phyloP scores from a whole-genome alignment of 2,797 vertebrate genomes.

The Platyrinchus mystaceus region DNA sequence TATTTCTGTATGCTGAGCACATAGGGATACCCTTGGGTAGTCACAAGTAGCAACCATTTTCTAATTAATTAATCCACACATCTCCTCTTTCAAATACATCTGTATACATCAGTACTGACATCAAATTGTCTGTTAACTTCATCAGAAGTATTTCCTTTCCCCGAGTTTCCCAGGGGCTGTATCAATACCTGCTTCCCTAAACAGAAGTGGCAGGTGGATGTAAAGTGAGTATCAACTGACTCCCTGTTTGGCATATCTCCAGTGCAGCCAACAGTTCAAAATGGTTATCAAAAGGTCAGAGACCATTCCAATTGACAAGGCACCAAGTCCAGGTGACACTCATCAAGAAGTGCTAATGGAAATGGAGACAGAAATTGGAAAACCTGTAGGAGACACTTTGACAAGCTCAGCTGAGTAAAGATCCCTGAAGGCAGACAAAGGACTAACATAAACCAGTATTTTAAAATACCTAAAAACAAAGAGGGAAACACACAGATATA shows the following conservation, averaged over 20 bases:
- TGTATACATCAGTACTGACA: slow-evolving; percentile 47
- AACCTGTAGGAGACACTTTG: slow-evolving; percentile 40
- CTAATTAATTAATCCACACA: slow-evolving; percentile 65
- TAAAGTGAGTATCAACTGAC: background rate
- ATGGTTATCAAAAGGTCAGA: slow-evolving; percentile 46
- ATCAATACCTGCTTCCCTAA: slow-evolving; percentile 44
- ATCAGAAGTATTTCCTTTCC: slow-evolving; percentile 59
- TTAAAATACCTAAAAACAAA: background rate
- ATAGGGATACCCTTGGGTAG: slow-evolving; percentile 14
- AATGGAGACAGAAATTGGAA: slow-evolving; percentile 54
- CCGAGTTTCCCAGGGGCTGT: slow-evolving; percentile 40
- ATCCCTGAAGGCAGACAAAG: slow-evolving; percentile 10
- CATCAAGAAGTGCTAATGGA: slow-evolving; percentile 61
- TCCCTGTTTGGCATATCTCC: background rate
- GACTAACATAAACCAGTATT: background rate
- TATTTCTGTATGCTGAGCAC: slow-evolving; percentile 5
- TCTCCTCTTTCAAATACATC: slow-evolving; percentile 18
- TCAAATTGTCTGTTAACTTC: slow-evolving; percentile 60
- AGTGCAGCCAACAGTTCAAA: slow-evolving; percentile 23
- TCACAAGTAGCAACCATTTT: slow-evolving; percentile 34
- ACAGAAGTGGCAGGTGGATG: slow-evolving; percentile 28
- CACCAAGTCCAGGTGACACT: slow-evolving; percentile 38
- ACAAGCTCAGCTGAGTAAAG: slow-evolving; percentile 27
- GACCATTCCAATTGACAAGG: slow-evolving; percentile 36
- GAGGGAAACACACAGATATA: background rate